Conservation (phyloP, 1,140 invertebrate genomes). For the Saccostrea echinata region DNA sequence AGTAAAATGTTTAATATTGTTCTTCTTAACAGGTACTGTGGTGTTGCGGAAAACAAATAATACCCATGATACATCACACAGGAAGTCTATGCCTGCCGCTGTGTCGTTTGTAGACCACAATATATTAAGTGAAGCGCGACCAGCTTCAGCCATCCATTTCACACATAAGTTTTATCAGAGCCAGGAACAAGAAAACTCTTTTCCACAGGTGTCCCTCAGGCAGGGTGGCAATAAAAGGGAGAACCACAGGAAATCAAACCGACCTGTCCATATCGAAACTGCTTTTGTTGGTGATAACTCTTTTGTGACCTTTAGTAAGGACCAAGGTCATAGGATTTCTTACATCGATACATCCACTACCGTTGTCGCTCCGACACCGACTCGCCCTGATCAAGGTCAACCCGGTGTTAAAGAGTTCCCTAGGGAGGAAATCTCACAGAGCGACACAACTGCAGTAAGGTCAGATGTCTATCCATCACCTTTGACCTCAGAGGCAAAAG, state of each 20-base stretch:
- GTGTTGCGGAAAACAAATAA: conserved; percentile 19
- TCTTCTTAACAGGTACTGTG: background rate
- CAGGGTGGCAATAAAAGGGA: conserved; percentile 15
- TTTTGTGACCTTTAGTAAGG: background rate
- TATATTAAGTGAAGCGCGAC: conserved; percentile 47
- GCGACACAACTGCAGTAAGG: background rate
- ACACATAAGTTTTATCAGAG: conserved; percentile 52
- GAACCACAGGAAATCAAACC: conserved; percentile 12
- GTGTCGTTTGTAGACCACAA: conserved; percentile 55
- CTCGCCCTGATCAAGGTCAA: conserved; percentile 49
- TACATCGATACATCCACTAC: conserved; percentile 35
- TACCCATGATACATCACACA: conserved; percentile 24
- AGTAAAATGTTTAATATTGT: background rate
- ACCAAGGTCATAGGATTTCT: background rate
- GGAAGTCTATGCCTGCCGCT: conserved; percentile 55
- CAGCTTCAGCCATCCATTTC: conserved; percentile 56
- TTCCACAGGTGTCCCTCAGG: conserved; percentile 8
- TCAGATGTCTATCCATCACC: background rate
- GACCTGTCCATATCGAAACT: conserved; percentile 65
- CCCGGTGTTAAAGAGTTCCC: conserved; percentile 40
- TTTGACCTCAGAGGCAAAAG: background rate
- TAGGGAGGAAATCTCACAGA: background rate
- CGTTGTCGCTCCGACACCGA: conserved; percentile 62
- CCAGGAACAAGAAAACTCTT: conserved; percentile 19
- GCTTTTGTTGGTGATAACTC: conserved; percentile 66